Conservation (phyloP, 2,888 invertebrate species). For the Pristionchus arcanus region DNA sequence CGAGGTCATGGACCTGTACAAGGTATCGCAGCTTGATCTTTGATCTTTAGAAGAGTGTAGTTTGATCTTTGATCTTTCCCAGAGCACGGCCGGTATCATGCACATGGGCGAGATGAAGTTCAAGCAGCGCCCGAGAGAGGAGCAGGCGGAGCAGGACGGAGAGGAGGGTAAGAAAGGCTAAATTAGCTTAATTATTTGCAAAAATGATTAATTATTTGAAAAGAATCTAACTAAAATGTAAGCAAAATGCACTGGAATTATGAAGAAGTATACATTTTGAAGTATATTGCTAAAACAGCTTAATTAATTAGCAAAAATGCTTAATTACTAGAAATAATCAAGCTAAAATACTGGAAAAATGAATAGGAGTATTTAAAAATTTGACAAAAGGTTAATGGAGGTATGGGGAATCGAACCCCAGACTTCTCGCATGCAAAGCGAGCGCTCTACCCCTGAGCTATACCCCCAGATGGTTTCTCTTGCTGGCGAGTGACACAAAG, state of each 20-base stretch:
- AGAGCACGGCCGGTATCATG: slow-evolving; percentile 87
- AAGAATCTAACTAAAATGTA: not conserved
- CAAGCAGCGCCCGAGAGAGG: slow-evolving; percentile 99
- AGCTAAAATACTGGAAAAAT: not conserved
- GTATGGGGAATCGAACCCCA: slow-evolving; percentile 65
- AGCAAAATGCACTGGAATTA: not conserved
- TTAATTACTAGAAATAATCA: not conserved
- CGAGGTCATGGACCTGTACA: slow-evolving; percentile 96
- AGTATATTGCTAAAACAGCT: not conserved
- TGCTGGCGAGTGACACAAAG: not conserved
- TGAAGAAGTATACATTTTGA: no score
- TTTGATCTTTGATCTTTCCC: slow-evolving; percentile 60
- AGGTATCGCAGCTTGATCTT: slow-evolving; percentile 84
- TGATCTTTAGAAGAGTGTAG: slow-evolving; percentile 3
- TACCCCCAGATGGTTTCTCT: slow-evolving; percentile 53
- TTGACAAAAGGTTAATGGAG: slow-evolving; percentile 56
- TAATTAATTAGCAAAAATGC: not conserved
- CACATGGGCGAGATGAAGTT: slow-evolving; percentile 99
- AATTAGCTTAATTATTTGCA: not conserved
- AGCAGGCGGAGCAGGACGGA: slow-evolving; percentile 90
- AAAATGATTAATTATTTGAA: not conserved
- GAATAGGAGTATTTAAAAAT: not conserved
- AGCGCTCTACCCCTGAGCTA: slow-evolving; percentile 76
- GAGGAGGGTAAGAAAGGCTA: slow-evolving; percentile 84
- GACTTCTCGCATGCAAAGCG: slow-evolving; percentile 71